Percentiles rank a stretch among this genome's conserved stretches.
These are phyloP conservation scores for Polypedilum vanderplanki DNA, from an alignment of 1,140 invertebrate genomes.

Conservation along the genomic window DNA sequence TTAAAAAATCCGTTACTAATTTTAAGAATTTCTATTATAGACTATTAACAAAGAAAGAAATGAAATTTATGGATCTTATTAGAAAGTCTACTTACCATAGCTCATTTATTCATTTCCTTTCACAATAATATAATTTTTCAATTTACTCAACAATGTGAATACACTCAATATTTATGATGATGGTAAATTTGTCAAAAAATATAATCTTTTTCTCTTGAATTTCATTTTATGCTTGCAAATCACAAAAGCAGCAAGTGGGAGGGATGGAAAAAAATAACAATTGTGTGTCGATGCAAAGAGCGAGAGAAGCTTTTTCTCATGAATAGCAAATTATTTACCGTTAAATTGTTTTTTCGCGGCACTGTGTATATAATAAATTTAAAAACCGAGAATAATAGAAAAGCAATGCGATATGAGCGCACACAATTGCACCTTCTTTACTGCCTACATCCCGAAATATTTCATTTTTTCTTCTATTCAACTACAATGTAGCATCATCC, in stretches of 20 bases:
- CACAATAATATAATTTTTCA: no score
- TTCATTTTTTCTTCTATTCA: not conserved
- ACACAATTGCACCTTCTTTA: slow-evolving; percentile 1
- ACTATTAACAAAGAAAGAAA: no score
- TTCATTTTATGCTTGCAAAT: not conserved
- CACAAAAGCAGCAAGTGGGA: not conserved
- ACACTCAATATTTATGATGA: slow-evolving; percentile 9
- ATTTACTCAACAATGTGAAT: no score
- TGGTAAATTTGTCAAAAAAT: slow-evolving; percentile 22
- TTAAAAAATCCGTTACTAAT: no score
- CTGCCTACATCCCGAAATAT: slow-evolving; percentile 11
- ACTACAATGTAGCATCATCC: not conserved
- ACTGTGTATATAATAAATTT: slow-evolving; percentile 8
- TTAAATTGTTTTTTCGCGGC: slow-evolving; percentile 24
- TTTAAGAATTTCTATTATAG: no score
- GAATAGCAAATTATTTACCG: slow-evolving; percentile 20
- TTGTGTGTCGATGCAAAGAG: not conserved
- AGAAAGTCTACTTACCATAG: no score
- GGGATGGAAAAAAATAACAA: not conserved
- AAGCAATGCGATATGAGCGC: not conserved
- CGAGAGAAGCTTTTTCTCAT: not conserved
- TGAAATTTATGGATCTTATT: no score
- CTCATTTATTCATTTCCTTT: no score
- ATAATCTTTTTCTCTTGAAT: not conserved
- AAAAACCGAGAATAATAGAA: not conserved